Base-by-base conservation (phyloP, 1,140 invertebrate species). In the Bombus huntii region DNA sequence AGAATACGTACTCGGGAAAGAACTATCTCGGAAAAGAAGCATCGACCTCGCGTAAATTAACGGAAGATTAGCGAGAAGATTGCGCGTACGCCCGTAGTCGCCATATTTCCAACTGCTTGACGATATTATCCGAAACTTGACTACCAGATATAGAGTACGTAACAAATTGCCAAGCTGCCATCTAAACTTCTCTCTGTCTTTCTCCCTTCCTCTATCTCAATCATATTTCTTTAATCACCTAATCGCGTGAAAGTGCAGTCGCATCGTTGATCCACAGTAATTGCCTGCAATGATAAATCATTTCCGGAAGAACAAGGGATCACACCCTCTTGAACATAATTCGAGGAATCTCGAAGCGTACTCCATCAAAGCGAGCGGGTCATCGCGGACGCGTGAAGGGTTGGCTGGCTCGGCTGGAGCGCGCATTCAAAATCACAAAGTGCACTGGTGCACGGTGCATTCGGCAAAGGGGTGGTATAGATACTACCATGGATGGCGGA, bases 211-310 rank as follows among this genome's bases (percentile, higher is more conserved):
- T 47, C 42, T 9, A 15, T 22, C 15, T 44, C n/a, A 9, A 15
- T 47, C 42, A 6, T 44, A 53, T 76, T 76, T 57, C 74, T 57
- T 77, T 59, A 34, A 66, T 79, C 77, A 66, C 28, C 42, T 80
- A 70, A 80, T 80, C 42, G 65, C 42, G 44, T 34, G 37, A n/a
- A 80, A 70, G 39, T 9, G 31, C 22, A 47, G 18, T 53, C 25
- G 77, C 77, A 25, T 31, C 9, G 62, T 25, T n/a, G 42, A 68
- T 44, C 13, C 39, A 34, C 12, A 10, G 42, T 70, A 80, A 80
- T 80, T 80, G 44, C 65, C 65, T 34, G 42, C 42, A 53, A 80
- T 80, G 77, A 80, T 80, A 68, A 80, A 80, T 80, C 42, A 80
- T 80, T 80, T 47, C 77, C 59, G 18, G 42, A 65, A 15, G 28